These are phyloP conservation scores for Mechanitis messenoides DNA, from an alignment of 2,888 invertebrate species.

Conservation along the genomic window DNA sequence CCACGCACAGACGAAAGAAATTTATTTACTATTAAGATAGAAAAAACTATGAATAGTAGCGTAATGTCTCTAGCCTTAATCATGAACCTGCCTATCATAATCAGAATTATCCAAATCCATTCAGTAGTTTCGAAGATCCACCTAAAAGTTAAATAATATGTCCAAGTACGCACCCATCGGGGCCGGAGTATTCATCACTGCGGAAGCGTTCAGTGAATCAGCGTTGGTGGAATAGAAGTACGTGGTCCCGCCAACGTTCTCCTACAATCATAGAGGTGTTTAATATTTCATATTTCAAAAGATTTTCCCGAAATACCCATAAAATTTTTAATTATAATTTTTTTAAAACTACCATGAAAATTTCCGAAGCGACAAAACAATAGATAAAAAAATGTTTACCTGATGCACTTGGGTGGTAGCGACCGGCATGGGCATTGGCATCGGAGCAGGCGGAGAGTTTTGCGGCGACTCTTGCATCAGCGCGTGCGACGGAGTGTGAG, in stretches of 20 bases:
- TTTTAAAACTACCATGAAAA: no score
- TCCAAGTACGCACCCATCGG: conserved; percentile 48
- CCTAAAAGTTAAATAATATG: neutral
- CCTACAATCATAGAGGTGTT: conserved; percentile 69
- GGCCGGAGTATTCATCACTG: conserved; percentile 53
- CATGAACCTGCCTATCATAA: no score
- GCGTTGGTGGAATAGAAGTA: conserved; percentile 89
- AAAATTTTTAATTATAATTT: no score
- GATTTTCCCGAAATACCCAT: no score
- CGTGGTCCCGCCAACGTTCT: conserved; percentile 95
- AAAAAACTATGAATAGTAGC: no score
- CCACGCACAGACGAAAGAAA: no score
- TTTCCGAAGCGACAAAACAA: no score
- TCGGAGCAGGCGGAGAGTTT: conserved; percentile 47
- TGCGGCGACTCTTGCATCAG: conserved; percentile 58
- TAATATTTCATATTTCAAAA: no score
- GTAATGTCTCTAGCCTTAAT: no score
- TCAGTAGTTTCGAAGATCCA: no score
- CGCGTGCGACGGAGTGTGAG: conserved; percentile 31
- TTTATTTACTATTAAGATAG: no score
- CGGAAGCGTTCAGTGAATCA: conserved; percentile 67
- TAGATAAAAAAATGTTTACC: conserved; percentile 37
- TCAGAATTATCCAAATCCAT: no score
- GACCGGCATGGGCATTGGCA: conserved; percentile 36
- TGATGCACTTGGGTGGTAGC: conserved; percentile 60